Base-by-base conservation (phyloP, 37 sponge, comb jelly and placozoan genomes). In the Agelas oroides region DNA sequence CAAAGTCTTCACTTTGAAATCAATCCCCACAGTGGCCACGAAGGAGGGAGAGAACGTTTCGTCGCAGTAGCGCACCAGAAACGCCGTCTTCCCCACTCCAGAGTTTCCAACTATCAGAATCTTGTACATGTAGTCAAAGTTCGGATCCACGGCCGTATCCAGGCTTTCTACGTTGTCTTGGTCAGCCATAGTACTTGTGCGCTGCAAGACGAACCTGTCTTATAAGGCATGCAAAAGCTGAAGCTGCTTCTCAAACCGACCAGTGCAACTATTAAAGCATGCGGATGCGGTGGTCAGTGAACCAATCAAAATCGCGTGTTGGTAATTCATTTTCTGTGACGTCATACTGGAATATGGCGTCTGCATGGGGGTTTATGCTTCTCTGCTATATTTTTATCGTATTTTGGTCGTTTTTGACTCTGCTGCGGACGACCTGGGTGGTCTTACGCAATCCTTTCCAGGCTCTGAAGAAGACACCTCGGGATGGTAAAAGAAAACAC, bases 41-140 rank as follows among this genome's bases (percentile, higher is more conserved):
- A 91, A 97, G 35, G 88, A 77, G 0, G 79, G 77, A 36, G 77
- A 70, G 71, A 95, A 97, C 8, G 70, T 59, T 54, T 91, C 90
- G 53, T 95, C 98, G 68, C 87, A 88, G 80, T 93, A 97, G 53
- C 98, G 88, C 17, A 93, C 78, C 39, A 97, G 63, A 61, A 87
- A 91, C 18, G 96, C 95, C 14, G 98, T 97, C 57, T 97, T 97
- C 31, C 98, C 98, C 0, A 95, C 96, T 25, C 94, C 95, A 18
- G 96, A 93, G 72, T 95, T 95, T 18, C 96, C 98, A 23, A 97
- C 90, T 18, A 97, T 90, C 68, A 97, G 84, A 20, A 92, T 65
- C 82, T 95, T 97, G 88, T 92, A 95, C 98, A 97, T 97, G 85
- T 95, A 95, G 77, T 97, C 98, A 65, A 95, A 97, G 38, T 88